Evolutionary conservation across 2,113 vertebrate genomes (phyloP).

Genomic region (Cynoglossus semilaevis): DNA sequence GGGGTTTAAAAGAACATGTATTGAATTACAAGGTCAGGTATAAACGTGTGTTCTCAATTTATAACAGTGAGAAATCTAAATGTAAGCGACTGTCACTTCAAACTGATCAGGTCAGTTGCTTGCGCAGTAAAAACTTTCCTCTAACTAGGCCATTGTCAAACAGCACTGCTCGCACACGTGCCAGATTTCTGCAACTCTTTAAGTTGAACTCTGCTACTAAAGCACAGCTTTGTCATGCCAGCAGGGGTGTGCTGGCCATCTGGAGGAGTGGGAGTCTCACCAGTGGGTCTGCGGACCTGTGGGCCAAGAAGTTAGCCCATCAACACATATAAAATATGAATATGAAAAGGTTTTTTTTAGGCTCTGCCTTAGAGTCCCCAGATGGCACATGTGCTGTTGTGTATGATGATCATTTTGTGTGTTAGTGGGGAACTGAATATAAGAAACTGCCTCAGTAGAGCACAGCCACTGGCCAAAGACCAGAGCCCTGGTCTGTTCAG

Average conservation of each 20-base stretch:
- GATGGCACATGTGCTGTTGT: constrained; percentile 26
- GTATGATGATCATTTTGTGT: neutral
- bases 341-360: constrained; percentile 18
- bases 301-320: constrained; percentile 29
- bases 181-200: constrained; percentile 11
- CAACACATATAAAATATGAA: constrained; percentile 14
- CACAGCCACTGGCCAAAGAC: neutral
- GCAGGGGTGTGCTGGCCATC: constrained; percentile 51
- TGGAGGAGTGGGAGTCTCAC: constrained; percentile 56
- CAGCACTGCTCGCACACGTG: neutral
- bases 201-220: constrained; percentile 26
- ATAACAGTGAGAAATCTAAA: neutral
- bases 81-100: neutral
- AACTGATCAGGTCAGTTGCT: constrained; percentile 4
- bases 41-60: too few species aligned
- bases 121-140: constrained; percentile 18
- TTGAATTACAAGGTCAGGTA: too few species aligned
- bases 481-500: too few species aligned
- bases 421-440: neutral
- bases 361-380: constrained; percentile 28
- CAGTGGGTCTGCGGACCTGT: constrained; percentile 40
- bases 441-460: neutral
- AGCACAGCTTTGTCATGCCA: constrained; percentile 39
- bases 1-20: too few species aligned
- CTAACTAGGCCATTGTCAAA: constrained; percentile 6